Percentiles rank a stretch among this genome's conserved stretches.
Conservation (phyloP, 2,797 vertebrate genomes). For the Mastacembelus armatus region DNA sequence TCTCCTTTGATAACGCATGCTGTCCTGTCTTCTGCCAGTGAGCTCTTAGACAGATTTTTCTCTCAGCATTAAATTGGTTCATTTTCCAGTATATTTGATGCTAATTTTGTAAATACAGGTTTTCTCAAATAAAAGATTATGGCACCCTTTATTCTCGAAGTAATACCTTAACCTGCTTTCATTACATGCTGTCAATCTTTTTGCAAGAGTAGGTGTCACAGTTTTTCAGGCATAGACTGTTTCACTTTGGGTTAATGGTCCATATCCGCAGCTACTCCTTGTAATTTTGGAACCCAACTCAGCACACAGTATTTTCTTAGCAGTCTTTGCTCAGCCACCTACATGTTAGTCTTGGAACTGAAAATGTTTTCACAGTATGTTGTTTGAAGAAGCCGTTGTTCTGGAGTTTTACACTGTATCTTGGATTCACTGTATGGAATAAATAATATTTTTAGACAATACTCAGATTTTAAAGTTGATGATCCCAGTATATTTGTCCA, state of each 20-base stretch:
- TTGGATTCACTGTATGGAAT: background rate
- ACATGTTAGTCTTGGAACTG: conserved; percentile 13
- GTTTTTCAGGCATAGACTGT: conserved; percentile 1
- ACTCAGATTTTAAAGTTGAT: too few relatives aligned
- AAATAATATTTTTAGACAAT: conserved; percentile 3
- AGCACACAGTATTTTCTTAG: conserved; percentile 14
- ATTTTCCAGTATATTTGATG: conserved; percentile 23
- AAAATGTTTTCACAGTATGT: conserved; percentile 23
- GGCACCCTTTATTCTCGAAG: conserved; percentile 20
- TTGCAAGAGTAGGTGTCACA: conserved; percentile 3
- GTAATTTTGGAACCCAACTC: conserved; percentile 26
- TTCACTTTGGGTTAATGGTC: conserved; percentile 40
- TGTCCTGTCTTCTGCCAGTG: conserved; percentile 23
- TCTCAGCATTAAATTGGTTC: conserved; percentile 21
- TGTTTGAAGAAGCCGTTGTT: conserved; percentile 10
- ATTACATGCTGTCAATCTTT: conserved; percentile 40
- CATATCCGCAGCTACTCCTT: conserved; percentile 36
- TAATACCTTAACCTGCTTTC: conserved; percentile 33
- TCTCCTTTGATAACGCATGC: conserved; percentile 13
- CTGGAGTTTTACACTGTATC: background rate
- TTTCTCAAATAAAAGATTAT: conserved; percentile 13
- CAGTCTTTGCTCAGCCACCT: conserved; percentile 7
- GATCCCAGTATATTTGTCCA: background rate
- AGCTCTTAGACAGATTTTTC: conserved; percentile 1
- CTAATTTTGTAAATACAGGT: conserved; percentile 14